Evolutionary conservation across 2,888 invertebrate genomes (phyloP).

Genomic region (Ischnura elegans): DNA sequence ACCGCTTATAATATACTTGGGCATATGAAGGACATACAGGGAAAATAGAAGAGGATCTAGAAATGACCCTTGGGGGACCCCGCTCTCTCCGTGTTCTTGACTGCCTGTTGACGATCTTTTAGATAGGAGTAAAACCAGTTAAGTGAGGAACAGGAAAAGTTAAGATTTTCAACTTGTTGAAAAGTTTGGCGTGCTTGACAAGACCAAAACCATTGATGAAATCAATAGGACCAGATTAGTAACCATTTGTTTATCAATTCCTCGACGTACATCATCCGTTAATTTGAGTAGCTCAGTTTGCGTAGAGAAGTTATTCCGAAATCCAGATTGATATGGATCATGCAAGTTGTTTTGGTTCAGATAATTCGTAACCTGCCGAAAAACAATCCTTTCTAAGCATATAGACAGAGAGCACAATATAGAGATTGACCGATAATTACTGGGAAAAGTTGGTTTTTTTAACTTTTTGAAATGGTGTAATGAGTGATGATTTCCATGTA

Average conservation of each 20-base stretch:
- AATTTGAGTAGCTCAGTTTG: too few species aligned
- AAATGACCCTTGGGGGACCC: background rate
- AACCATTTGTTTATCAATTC: too few species aligned
- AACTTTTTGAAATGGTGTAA: background rate
- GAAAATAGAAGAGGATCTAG: background rate
- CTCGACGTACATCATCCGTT: too few species aligned
- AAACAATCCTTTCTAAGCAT: background rate
- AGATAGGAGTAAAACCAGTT: background rate
- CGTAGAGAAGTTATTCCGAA: background rate
- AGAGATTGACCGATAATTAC: background rate
- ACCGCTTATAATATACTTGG: background rate
- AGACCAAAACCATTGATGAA: too few species aligned
- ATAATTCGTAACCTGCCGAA: background rate
- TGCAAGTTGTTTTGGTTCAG: background rate
- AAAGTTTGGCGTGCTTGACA: too few species aligned
- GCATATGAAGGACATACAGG: background rate
- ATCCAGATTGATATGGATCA: slow-evolving; percentile 1
- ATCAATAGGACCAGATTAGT: too few species aligned
- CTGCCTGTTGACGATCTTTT: background rate
- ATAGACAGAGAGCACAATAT: background rate
- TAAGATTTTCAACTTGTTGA: too few species aligned
- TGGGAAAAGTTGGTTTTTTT: background rate
- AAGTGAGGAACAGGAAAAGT: too few species aligned
- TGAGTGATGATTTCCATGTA: background rate
- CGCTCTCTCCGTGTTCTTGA: background rate